Evolutionary conservation across 1,140 invertebrate species (phyloP).

Genomic region (Melanaphis sacchari): DNA sequence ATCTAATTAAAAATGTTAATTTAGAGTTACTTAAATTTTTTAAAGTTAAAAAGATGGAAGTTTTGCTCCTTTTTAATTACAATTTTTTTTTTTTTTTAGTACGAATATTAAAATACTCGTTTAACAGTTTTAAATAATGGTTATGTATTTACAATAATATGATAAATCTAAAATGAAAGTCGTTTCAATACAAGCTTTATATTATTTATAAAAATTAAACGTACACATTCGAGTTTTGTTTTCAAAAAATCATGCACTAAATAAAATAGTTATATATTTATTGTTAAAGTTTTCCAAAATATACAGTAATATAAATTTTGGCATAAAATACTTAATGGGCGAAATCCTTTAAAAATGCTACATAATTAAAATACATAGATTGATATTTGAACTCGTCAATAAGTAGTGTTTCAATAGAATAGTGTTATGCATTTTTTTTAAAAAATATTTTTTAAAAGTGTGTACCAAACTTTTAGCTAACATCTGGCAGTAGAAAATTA

Average conservation of each 20-base stretch:
- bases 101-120: neutral
- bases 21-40: neutral
- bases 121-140: neutral
- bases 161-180: neutral
- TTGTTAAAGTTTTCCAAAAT: neutral
- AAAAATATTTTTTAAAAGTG: neutral
- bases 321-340: neutral
- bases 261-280: neutral
- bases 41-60: neutral
- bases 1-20: constrained; percentile 38
- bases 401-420: neutral
- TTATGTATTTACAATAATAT: neutral
- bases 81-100: neutral
- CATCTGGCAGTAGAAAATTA: neutral
- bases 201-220: neutral
- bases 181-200: neutral
- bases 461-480: neutral
- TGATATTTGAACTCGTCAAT: neutral
- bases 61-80: neutral
- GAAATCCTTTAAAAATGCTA: neutral
- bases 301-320: neutral
- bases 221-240: neutral
- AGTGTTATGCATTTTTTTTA: neutral
- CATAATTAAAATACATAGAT: neutral
- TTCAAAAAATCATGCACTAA: neutral